These are phyloP conservation scores for Hipposideros armiger DNA, from an alignment of 2,113 vertebrate species.

Conservation along the genomic window DNA sequence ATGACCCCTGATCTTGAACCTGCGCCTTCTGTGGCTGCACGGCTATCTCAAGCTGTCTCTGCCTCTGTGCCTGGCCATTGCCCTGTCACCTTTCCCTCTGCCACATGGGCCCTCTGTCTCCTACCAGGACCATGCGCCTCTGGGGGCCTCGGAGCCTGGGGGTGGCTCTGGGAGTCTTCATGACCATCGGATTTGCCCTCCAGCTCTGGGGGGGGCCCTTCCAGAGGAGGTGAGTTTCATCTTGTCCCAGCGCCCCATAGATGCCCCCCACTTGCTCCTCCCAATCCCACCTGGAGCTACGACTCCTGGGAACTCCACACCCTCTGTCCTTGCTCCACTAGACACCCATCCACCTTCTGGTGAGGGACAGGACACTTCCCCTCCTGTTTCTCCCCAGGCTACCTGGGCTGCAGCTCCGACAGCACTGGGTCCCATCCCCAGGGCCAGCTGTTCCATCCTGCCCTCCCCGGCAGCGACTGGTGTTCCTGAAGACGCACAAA, in stretches of 20 bases:
- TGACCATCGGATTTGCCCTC: conserved; percentile 85
- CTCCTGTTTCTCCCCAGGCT: conserved; percentile 16
- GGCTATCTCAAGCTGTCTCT: conserved; percentile 49
- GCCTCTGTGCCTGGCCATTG: conserved; percentile 47
- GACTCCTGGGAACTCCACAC: neutral
- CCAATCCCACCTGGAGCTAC: neutral
- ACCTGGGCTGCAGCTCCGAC: conserved; percentile 50
- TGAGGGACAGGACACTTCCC: neutral
- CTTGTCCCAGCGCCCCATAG: neutral
- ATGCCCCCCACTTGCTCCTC: neutral
- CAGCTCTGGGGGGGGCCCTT: conserved; percentile 82
- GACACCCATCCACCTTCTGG: neutral
- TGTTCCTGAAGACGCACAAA: conserved; percentile 97
- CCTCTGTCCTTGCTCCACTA: neutral
- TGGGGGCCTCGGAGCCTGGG: conserved; percentile 79
- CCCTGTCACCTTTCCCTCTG: conserved; percentile 38
- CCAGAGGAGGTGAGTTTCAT: conserved; percentile 80
- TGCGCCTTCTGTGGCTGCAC: conserved; percentile 27
- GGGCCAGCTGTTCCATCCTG: conserved; percentile 80
- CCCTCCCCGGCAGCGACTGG: conserved; percentile 89
- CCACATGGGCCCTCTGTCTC: conserved; percentile 58
- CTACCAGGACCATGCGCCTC: conserved; percentile 73
- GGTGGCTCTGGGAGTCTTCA: conserved; percentile 83
- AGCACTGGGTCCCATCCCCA: conserved; percentile 16
- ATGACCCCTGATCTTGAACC: conserved; percentile 69